These are phyloP conservation scores for Ptyas mucosa DNA, from an alignment of 2,113 vertebrate genomes.

Conservation along the genomic window DNA sequence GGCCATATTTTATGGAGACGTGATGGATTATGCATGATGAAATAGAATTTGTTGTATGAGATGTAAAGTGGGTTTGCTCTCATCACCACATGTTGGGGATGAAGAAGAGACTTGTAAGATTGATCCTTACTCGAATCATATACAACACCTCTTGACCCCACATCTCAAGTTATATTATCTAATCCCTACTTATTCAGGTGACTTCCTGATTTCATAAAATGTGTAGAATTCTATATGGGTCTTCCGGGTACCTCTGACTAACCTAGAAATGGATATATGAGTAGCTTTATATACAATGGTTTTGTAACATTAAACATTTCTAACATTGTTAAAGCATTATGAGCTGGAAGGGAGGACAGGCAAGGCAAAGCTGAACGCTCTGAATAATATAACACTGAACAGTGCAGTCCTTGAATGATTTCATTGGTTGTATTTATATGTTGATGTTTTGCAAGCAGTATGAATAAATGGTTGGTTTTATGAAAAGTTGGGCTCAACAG, in stretches of 20 bases:
- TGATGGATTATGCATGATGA: background rate
- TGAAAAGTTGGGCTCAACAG: background rate
- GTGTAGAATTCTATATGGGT: background rate
- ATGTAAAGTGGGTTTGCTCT: background rate
- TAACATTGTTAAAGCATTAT: background rate
- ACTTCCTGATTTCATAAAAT: background rate
- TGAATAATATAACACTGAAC: background rate
- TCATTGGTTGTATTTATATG: background rate
- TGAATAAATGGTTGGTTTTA: background rate
- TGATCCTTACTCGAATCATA: background rate
- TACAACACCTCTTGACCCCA: background rate
- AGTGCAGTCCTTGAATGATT: background rate
- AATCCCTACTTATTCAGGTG: background rate
- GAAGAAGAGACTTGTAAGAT: background rate
- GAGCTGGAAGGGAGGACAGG: background rate
- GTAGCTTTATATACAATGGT: background rate
- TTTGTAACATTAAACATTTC: background rate
- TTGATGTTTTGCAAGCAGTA: background rate
- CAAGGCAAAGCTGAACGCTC: background rate
- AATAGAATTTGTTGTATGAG: background rate
- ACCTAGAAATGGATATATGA: background rate
- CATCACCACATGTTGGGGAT: background rate
- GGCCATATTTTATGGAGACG: background rate
- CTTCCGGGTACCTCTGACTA: background rate
- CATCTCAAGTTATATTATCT: background rate